phyloP scores from a whole-genome alignment of 35 echinoderm and acorn worm species.

The Chiridota heheva region DNA sequence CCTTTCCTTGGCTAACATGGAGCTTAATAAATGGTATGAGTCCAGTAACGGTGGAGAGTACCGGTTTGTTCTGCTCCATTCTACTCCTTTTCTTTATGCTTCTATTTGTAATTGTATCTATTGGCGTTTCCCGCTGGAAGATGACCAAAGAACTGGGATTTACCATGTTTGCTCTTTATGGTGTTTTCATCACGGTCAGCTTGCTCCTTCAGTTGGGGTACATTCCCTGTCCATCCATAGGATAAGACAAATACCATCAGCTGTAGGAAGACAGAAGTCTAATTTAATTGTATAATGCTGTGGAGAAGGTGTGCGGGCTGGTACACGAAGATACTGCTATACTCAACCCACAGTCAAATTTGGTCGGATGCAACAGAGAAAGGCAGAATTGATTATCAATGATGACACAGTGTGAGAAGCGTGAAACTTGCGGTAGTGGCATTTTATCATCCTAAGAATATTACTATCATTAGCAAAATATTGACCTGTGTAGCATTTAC shows the following conservation, averaged over 20 bases:
- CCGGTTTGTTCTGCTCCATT: slow-evolving; percentile 89
- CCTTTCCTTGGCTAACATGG: slow-evolving; percentile 87
- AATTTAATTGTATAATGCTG: too few relatives aligned
- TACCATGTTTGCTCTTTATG: slow-evolving; percentile 81
- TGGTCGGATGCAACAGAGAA: too few relatives aligned
- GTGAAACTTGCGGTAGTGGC: too few relatives aligned
- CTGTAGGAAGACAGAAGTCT: too few relatives aligned
- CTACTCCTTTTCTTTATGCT: slow-evolving; percentile 92
- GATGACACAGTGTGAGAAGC: too few relatives aligned
- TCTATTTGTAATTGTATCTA: slow-evolving; percentile 72
- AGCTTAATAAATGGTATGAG: slow-evolving; percentile 17
- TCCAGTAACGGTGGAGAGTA: slow-evolving; percentile 51
- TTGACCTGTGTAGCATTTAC: too few relatives aligned
- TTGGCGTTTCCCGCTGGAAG: slow-evolving; percentile 69
- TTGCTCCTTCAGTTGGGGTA: slow-evolving; percentile 50
- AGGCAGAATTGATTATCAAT: too few relatives aligned
- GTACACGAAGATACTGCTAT: too few relatives aligned
- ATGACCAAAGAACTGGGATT: slow-evolving; percentile 82
- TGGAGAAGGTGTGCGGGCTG: too few relatives aligned
- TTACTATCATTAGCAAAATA: too few relatives aligned
- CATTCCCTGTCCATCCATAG: slow-evolving; percentile 48
- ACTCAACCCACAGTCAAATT: too few relatives aligned
- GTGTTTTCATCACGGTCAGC: slow-evolving; percentile 71
- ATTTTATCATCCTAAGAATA: too few relatives aligned
- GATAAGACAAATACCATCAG: not conserved